These are phyloP conservation scores for Leuctra nigra DNA, from an alignment of 2,888 invertebrate genomes.

Conservation along the genomic window DNA sequence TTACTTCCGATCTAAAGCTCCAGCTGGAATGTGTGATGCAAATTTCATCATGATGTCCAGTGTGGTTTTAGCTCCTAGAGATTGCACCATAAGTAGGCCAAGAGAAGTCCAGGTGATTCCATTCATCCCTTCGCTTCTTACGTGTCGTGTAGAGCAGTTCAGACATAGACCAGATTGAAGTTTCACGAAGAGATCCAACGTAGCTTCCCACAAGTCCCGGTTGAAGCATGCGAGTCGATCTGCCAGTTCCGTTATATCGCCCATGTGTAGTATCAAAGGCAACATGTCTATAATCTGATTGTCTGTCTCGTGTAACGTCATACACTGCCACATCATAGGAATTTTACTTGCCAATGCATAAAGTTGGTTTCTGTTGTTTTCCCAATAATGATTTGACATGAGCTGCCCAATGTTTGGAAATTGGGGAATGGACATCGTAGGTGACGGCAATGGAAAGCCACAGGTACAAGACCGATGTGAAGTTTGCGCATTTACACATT, in stretches of 20 bases:
- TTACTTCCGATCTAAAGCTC: constrained; percentile 49
- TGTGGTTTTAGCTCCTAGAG: constrained; percentile 51
- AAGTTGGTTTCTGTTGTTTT: constrained; percentile 41
- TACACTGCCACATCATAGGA: constrained; percentile 57
- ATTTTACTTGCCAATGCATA: constrained; percentile 50
- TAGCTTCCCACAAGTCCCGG: constrained; percentile 52
- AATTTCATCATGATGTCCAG: constrained; percentile 51
- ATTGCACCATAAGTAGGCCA: constrained; percentile 51
- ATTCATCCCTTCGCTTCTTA: constrained; percentile 41
- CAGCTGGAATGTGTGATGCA: constrained; percentile 47
- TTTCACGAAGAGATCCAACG: constrained; percentile 48
- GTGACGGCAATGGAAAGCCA: constrained; percentile 24
- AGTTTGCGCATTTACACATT: constrained; percentile 19
- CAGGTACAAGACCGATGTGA: constrained; percentile 21
- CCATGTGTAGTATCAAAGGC: constrained; percentile 53
- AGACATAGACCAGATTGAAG: constrained; percentile 53
- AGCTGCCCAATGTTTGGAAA: constrained; percentile 13
- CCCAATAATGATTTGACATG: constrained; percentile 8
- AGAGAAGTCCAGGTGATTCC: constrained; percentile 55
- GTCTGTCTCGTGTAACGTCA: constrained; percentile 45
- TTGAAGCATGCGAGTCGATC: constrained; percentile 49
- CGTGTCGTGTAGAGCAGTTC: constrained; percentile 50
- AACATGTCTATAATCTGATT: constrained; percentile 42
- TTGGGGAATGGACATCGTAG: background rate
- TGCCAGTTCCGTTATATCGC: constrained; percentile 50